phyloP scores from a whole-genome alignment of 2,113 vertebrate species.

The Pomatorhinus ruficollis region DNA sequence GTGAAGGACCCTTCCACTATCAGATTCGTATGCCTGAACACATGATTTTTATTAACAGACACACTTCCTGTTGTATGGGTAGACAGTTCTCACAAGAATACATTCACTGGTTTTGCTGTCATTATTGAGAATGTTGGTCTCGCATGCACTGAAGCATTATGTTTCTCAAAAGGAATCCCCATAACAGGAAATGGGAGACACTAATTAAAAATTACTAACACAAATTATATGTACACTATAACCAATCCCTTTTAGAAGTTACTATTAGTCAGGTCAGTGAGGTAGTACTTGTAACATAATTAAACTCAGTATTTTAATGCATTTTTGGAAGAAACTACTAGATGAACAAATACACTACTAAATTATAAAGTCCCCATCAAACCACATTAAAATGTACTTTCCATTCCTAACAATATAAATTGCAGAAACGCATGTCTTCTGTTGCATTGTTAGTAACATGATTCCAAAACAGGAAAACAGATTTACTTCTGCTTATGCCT shows the following conservation, averaged over 20 bases:
- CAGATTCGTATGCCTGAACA: background rate
- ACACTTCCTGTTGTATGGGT: background rate
- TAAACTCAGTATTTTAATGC: background rate
- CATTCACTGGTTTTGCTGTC: background rate
- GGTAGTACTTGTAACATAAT: background rate
- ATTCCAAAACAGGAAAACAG: background rate
- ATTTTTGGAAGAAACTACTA: background rate
- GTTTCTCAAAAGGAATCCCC: background rate
- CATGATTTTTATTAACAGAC: background rate
- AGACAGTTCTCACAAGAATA: background rate
- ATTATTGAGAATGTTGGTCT: background rate
- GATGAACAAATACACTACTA: background rate
- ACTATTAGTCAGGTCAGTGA: background rate
- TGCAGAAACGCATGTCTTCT: background rate
- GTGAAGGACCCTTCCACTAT: background rate
- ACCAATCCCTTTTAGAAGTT: background rate
- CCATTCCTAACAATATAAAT: background rate
- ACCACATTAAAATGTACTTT: background rate
- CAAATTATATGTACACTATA: background rate
- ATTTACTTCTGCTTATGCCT: constrained; percentile 3
- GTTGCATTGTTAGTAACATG: background rate
- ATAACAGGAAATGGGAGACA: background rate
- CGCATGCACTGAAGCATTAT: background rate
- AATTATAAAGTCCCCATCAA: background rate
- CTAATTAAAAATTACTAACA: background rate